Evolutionary conservation across 2,113 vertebrate genomes (phyloP).

Genomic region (Hemiscyllium ocellatum): DNA sequence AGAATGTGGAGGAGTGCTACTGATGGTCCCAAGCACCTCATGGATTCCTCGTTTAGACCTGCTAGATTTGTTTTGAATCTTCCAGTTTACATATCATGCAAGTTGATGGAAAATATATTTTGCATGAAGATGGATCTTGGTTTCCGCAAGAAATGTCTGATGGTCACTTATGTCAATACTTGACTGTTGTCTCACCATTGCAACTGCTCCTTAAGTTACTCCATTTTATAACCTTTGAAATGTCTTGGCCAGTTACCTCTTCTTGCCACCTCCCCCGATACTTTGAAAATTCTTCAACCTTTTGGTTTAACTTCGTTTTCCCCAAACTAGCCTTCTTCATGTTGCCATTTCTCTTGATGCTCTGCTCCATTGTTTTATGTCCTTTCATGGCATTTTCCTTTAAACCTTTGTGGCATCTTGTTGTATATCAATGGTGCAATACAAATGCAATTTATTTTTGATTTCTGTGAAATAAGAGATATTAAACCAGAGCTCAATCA

Average conservation of each 20-base stretch:
- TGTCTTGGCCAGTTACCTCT: neutral
- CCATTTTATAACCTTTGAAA: neutral
- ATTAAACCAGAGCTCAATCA: neutral
- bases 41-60: too few relatives aligned
- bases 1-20: too few relatives aligned
- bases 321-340: too few relatives aligned
- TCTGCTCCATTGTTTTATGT: neutral
- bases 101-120: too few relatives aligned
- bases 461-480: neutral
- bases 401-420: neutral
- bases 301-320: neutral
- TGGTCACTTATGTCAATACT: too few relatives aligned
- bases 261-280: neutral
- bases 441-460: neutral
- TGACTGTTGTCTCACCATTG: neutral
- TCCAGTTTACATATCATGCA: too few relatives aligned
- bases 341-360: neutral
- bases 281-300: neutral
- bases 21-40: too few relatives aligned
- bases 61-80: too few relatives aligned
- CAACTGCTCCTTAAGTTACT: neutral
- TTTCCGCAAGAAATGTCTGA: too few relatives aligned
- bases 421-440: neutral
- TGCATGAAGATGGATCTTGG: too few relatives aligned
- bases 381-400: neutral